Conservation (phyloP, 1,140 invertebrate species). For the Meloidogyne exigua region DNA sequence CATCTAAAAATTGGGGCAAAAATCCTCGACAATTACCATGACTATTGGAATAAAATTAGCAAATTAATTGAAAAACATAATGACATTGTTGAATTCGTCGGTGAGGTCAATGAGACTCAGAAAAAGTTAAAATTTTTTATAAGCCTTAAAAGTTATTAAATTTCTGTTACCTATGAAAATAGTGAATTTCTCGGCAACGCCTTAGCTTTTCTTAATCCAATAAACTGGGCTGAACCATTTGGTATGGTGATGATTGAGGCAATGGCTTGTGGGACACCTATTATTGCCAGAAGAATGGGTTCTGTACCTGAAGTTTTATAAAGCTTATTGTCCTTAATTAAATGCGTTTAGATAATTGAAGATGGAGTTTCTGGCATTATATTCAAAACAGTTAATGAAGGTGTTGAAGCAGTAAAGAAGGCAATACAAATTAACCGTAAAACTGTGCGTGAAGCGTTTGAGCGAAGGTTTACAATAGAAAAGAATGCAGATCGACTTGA, state of each 20-base stretch:
- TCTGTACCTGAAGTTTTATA: constrained; percentile 25
- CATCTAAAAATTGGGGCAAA: constrained; percentile 22
- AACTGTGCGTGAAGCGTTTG: constrained; percentile 8
- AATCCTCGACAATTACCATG: constrained; percentile 8
- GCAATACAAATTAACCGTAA: background rate
- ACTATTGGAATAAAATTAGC: constrained; percentile 18
- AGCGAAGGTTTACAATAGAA: constrained; percentile 7
- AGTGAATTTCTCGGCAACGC: constrained; percentile 34
- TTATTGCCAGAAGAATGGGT: constrained; percentile 12
- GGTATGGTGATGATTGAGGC: constrained; percentile 32
- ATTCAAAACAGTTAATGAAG: constrained; percentile 3
- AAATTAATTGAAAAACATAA: constrained; percentile 13
- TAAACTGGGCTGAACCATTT: constrained; percentile 35
- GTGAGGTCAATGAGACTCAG: constrained; percentile 19
- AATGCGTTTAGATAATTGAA: background rate
- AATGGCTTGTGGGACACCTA: constrained; percentile 34
- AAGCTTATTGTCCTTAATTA: background rate
- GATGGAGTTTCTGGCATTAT: background rate
- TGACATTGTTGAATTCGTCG: constrained; percentile 15
- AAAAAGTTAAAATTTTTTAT: constrained; percentile 12
- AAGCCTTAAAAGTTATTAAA: background rate
- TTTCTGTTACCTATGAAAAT: background rate
- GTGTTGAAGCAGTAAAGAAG: background rate
- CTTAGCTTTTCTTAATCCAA: constrained; percentile 27
- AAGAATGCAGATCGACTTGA: background rate